Base-by-base conservation (phyloP, 2,113 vertebrate species). In the Daboia siamensis region DNA sequence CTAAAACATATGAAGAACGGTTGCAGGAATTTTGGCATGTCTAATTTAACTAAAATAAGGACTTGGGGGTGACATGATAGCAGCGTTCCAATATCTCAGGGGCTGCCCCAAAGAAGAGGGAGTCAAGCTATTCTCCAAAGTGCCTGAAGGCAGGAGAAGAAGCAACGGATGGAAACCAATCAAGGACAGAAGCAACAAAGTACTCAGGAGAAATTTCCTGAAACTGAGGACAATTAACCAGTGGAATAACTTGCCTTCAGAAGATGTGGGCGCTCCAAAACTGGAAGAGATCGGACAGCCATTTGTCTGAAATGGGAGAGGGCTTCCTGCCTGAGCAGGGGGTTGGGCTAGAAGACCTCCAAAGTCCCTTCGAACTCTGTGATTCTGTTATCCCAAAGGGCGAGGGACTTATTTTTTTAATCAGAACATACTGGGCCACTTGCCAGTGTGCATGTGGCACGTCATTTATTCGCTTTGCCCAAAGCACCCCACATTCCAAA, bases 401-500 rank as follows among this genome's bases (percentile, higher is more conserved):
- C 10, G 17, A 3, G 33, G 23, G 23, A 56, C 5, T 6, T 39
- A 4, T 39, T 7, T 69, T 55, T 39, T 46, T 48, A 33, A 91
- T 80, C 6, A 94, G 91, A 96, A 94, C 12, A 91, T 17, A 91
- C 48, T n/a, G 20, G 57, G 51, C 80, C 54, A 1, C 48, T 59
- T 69, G 46, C 23, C 92, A 95, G 20, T 90, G 2, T 24, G 92
- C 46, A 57, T 93, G 88, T 92, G 55, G 93, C 89, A 93, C 93
- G 92, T 55, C 90, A 93, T 90, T 92, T 57, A 92, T 92, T 94
- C 92, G 55, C 59, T 0, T 89, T 93, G 90, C 85, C 54, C 93
- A 95, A 96, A 96, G 89, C 95, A 95, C 97, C 95, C 91, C 24
- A 93, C 90, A 92, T 95, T 97, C 94, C 93, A 91, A 96, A 95